Evolutionary conservation across 2,888 invertebrate genomes (phyloP), one percentile per base, ranked within the genome.

Genomic region (Diarsia mendica): DNA sequence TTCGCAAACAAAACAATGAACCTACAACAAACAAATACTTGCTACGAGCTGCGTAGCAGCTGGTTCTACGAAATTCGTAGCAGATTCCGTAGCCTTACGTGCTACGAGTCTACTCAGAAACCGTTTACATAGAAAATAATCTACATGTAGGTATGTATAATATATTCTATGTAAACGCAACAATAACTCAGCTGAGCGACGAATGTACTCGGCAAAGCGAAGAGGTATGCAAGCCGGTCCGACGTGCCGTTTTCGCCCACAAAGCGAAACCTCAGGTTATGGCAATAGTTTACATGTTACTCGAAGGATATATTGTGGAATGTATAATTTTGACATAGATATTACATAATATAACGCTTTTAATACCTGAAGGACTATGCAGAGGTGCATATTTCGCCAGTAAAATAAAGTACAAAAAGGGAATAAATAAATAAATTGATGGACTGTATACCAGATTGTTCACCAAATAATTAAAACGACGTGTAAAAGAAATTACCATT

Each of bases 201-300:
- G 13, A 11, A 20, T 44, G 20, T 58, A 28, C 33, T 51, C 8
- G 5, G 60, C 75, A 75, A 60, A 60, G 60, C 23, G 9, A 23
- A 20, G 58, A 46, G 13, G 51, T 46, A 46, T 53, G 51, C 23
- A 46, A 13, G 39, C 33, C 13, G 15, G 48, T 10, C 44, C 20
- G 33, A 39, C 15, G 20, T 39, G 15, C 51, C 4, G 23, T 8
- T 44, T 5, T 46, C 13, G 8, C n/a, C 11, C 39, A 44, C 44
- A 63, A 77, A 63, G 18, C 18, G n/a, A 44, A 28, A 53, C 5
- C 60, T 23, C 39, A 75, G 49, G 49, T 60, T 23, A 23, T 10
- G 0, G 10, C n/a, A 28, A 20, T 9, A 46, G 15, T 13, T 11
- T 11, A 66, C 6, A 13, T 8, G 4, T 5, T 5, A n/a, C 20